Evolutionary conservation across 2,888 invertebrate species (phyloP), one percentile per base, ranked within the genome.

Genomic region (Aromia moschata): DNA sequence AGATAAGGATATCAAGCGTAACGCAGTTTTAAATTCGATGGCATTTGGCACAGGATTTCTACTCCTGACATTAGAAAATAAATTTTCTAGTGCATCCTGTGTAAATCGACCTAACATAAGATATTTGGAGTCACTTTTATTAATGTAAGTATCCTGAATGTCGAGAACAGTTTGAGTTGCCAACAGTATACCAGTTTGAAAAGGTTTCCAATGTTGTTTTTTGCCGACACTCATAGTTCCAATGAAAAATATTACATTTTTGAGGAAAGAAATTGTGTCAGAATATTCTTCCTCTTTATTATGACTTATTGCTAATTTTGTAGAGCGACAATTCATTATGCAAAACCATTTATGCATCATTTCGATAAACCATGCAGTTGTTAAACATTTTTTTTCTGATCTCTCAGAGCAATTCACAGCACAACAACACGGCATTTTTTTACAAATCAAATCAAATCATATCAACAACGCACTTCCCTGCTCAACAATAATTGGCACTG

Each of bases 41-140:
- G 56, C 20, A 16, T 15, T 45, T 2, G 56, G 49, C 12, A 56
- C 49, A 16, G 47, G 44, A 33, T 53, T 46, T 45, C 40, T 33
- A 7, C 9, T 33, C 12, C 46, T 33, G n/a, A 51, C 36, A 20
- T 12, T 52, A 45, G 37, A 45, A 47, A 58, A 54, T 20, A 36
- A 3, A 40, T 60, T 57, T 40, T 60, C 57, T 5, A 60, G 36
- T 2, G 56, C 45, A 57, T 60, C 60, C 20, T 60, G 60, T 7
- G 53, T 46, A 5, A 60, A 31, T 30, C 60, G 7, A 2, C 60
- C 53, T 15, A 52, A 15, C 46, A 60, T 38, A 1, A 60, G 10
- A 43, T 52, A 60, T 31, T 45, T 15, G 9, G 40, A 53, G 2
- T 46, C 30, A 10, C 33, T 1, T 25, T 38, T 25, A 17, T 60